Conservation (phyloP, 2,113 vertebrate species). For the Eupsittula cactorum region DNA sequence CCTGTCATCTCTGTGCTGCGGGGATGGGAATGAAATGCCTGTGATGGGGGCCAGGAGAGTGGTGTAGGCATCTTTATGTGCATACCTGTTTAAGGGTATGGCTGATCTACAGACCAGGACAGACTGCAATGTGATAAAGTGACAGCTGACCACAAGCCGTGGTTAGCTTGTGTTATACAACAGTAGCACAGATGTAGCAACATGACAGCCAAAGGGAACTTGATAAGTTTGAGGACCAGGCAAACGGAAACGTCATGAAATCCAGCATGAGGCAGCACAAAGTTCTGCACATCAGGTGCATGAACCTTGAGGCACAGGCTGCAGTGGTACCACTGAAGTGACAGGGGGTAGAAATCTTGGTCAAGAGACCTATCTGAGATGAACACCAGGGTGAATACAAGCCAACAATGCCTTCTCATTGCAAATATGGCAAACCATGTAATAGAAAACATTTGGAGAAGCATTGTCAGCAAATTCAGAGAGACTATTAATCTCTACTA, state of each 20-base stretch:
- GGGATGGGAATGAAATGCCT: background rate
- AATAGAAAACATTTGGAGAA: background rate
- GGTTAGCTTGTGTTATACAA: background rate
- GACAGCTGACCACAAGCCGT: background rate
- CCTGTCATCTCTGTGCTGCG: background rate
- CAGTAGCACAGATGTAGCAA: background rate
- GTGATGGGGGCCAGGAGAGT: background rate
- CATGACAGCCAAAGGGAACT: background rate
- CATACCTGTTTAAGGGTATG: rapidly evolving
- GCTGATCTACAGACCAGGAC: background rate
- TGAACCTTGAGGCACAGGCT: background rate
- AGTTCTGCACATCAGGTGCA: background rate
- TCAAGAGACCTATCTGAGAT: background rate
- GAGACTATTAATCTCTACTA: background rate
- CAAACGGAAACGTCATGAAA: background rate
- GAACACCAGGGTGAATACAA: background rate
- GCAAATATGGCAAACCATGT: background rate
- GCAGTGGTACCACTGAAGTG: background rate
- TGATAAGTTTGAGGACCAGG: background rate
- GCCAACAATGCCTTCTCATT: background rate
- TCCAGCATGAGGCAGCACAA: background rate
- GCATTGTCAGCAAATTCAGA: background rate
- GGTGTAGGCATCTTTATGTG: background rate
- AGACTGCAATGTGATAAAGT: background rate
- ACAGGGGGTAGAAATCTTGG: background rate